These are phyloP conservation scores for Mormyrops boulengeri DNA, from an alignment of 2,797 vertebrate genomes.

Conservation along the genomic window DNA sequence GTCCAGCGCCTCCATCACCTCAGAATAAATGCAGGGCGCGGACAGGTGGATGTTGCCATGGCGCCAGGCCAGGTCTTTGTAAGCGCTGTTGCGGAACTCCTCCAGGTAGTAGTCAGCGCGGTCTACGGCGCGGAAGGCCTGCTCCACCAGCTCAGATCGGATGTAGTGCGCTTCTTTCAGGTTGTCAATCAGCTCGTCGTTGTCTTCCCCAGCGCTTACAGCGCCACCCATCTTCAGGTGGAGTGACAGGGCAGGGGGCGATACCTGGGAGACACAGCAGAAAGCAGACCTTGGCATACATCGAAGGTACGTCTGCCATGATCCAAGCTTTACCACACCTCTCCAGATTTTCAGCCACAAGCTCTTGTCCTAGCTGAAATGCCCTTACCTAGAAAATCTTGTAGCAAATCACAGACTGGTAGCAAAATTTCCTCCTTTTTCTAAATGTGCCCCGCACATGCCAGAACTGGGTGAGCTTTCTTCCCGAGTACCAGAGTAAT, in stretches of 20 bases:
- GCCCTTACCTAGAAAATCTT: neutral
- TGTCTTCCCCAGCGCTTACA: conserved; percentile 93
- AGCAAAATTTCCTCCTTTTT: neutral
- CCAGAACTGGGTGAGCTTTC: neutral
- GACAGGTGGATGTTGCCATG: conserved; percentile 95
- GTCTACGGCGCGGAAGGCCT: conserved; percentile 75
- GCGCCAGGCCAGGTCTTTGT: conserved; percentile 84
- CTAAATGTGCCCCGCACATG: neutral
- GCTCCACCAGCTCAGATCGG: conserved; percentile 70
- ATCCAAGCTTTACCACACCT: neutral
- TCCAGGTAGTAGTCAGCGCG: conserved; percentile 80
- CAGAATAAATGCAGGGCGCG: conserved; percentile 93
- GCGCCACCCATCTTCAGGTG: conserved; percentile 89
- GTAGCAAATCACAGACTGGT: too few species aligned
- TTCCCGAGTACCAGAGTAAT: neutral
- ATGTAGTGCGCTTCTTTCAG: conserved; percentile 80
- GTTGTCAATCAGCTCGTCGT: conserved; percentile 84
- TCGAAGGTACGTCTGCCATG: neutral
- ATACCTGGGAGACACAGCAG: neutral
- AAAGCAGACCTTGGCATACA: neutral
- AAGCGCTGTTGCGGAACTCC: conserved; percentile 76
- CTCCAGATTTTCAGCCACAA: neutral
- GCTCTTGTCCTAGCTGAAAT: neutral
- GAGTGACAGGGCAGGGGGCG: neutral
- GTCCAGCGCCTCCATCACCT: conserved; percentile 96